Evolutionary conservation across 2,888 invertebrate species (phyloP), one percentile per base, ranked within the genome.

Genomic region (Nomada lathburiana): DNA sequence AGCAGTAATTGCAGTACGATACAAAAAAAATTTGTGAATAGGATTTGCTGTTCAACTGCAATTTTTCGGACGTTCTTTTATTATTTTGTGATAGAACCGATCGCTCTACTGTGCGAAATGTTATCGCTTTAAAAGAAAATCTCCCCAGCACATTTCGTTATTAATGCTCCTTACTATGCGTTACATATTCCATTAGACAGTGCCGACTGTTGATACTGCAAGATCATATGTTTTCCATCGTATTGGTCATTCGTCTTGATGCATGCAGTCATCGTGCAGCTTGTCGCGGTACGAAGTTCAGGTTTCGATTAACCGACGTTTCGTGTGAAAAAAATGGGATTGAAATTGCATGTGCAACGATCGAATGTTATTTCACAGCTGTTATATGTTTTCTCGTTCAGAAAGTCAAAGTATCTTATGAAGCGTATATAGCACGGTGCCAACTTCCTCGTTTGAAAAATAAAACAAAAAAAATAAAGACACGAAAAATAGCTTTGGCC

Each of bases 111-210:
- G 36, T 36, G 36, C 16, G 4, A 23, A 60, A 7, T 23, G 13
- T 42, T 16, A 2, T 36, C 42, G 23, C 36, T 69, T 26, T 0
- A 23, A 23, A 53, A 16, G 7, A 42, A 62, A 75, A 16, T 53
- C 42, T 44, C 11, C 3, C 47, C 13, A 50, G 18, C 2, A 36
- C 4, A 4, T 10, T 9, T 42, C 11, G 29, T 44, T 69, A 50
- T 59, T 73, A 79, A 65, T 59, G 52, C 53, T 53, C 63, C 62
- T 36, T 5, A 36, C 7, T 36, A 5, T 36, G 13, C 20, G 29
- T 52, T 18, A 26, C 57, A 62, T 78, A 67, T 74, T 82, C 82
- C 82, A 83, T 83, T 83, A 83, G 70, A 76, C 70, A 62, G 13
- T 2, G 52, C 36, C 52, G 47, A n/a, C 9, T 4, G 18, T 55